Evolutionary conservation across 37 sponge, comb jelly and placozoan genomes (phyloP).

Genomic region (Spongilla lacustris): DNA sequence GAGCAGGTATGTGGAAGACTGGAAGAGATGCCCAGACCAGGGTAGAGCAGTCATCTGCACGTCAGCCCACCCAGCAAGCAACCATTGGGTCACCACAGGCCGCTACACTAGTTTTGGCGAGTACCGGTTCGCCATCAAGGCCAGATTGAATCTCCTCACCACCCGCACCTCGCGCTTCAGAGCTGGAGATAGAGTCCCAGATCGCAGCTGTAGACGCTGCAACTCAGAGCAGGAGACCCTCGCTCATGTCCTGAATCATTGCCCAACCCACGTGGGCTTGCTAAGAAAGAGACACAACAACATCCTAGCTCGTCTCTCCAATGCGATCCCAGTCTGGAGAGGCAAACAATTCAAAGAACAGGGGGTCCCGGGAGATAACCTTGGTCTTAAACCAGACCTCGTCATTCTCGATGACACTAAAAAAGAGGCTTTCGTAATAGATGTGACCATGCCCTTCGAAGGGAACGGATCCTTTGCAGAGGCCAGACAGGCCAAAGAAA

Average conservation of each 20-base stretch:
- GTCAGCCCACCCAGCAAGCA: conserved; percentile 23
- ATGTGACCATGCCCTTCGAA: conserved; percentile 40
- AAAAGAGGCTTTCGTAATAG: conserved; percentile 10
- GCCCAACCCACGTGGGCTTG: conserved; percentile 5
- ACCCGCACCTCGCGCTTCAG: conserved; percentile 15
- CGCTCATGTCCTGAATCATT: conserved; percentile 27
- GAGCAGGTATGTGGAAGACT: conserved; percentile 1
- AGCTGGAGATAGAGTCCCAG: neutral
- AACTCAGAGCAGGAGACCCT: conserved; percentile 12
- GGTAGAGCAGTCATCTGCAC: conserved; percentile 15
- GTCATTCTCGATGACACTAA: conserved; percentile 2
- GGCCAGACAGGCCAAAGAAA: conserved; percentile 1
- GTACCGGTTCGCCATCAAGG: conserved; percentile 46
- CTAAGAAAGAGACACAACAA: conserved; percentile 19
- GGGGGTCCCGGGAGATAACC: conserved; percentile 12
- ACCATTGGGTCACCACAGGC: conserved; percentile 46
- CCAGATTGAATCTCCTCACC: conserved; percentile 45
- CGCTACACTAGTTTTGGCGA: conserved; percentile 23
- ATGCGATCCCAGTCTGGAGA: neutral
- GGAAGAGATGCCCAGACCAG: conserved; percentile 35
- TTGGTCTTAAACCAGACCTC: conserved; percentile 17
- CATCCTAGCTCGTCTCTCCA: conserved; percentile 16
- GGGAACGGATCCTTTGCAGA: conserved; percentile 1
- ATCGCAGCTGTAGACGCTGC: conserved; percentile 12
- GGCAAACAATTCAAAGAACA: conserved; percentile 4